phyloP scores from a whole-genome alignment of 2,113 vertebrate genomes.

The Psammodynastes pulverulentus region DNA sequence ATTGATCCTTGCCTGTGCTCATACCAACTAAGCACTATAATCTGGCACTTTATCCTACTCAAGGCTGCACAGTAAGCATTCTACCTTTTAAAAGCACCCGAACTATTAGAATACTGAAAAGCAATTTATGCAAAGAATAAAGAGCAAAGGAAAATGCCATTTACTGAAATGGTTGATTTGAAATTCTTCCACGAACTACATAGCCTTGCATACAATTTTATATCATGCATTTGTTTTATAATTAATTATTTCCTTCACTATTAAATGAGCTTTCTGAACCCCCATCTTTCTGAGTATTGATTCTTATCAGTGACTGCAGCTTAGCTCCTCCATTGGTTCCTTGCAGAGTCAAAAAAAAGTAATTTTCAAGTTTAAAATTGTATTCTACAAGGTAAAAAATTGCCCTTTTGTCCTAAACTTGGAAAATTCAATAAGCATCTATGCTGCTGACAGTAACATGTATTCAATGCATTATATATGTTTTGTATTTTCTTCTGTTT shows the following conservation, averaged over 20 bases:
- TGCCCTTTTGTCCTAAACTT: conserved; percentile 23
- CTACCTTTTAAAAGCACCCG: conserved; percentile 25
- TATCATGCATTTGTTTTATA: neutral
- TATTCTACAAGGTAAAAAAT: conserved; percentile 24
- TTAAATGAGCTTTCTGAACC: conserved; percentile 13
- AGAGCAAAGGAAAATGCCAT: neutral
- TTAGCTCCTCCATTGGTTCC: conserved; percentile 19
- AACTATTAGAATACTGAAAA: conserved; percentile 16
- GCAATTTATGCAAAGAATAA: conserved; percentile 20
- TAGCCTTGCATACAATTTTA: conserved; percentile 13
- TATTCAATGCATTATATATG: neutral
- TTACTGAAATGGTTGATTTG: conserved; percentile 27
- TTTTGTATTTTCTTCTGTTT: neutral
- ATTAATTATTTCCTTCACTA: neutral
- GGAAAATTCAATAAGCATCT: neutral
- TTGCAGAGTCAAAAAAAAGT: conserved; percentile 21
- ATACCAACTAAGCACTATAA: conserved; percentile 12
- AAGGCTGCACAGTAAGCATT: conserved; percentile 16
- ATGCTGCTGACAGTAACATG: neutral
- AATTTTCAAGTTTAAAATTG: conserved; percentile 14
- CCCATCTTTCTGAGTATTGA: neutral
- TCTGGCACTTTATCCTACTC: conserved; percentile 1
- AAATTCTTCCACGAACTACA: neutral
- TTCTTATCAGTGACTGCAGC: neutral
- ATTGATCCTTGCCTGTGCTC: conserved; percentile 19